These are phyloP conservation scores for Gambusia holbrooki DNA, from an alignment of 2,113 vertebrate genomes.

Conservation along the genomic window DNA sequence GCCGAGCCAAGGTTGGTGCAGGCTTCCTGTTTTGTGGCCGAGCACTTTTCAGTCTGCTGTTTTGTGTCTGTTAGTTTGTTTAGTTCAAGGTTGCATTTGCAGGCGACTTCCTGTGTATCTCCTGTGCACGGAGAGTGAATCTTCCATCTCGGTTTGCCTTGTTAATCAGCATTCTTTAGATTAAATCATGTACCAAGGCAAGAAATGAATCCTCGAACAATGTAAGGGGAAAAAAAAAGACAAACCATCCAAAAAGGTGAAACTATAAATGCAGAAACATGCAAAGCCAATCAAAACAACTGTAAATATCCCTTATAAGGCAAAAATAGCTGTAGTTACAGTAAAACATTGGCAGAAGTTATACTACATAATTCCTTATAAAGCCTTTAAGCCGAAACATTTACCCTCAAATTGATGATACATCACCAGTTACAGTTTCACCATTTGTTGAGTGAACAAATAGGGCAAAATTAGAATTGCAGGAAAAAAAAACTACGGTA, in stretches of 20 bases:
- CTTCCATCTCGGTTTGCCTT: not conserved
- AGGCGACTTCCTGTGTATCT: constrained; percentile 58
- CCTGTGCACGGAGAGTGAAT: not conserved
- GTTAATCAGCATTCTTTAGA: not conserved
- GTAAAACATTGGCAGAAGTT: too few species aligned
- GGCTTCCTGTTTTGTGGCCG: constrained; percentile 72
- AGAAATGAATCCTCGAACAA: not conserved
- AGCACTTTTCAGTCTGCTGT: constrained; percentile 29
- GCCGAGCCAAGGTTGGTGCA: constrained; percentile 34
- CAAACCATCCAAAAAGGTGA: not conserved
- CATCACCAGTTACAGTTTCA: not conserved
- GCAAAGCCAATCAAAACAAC: too few species aligned
- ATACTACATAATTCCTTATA: not conserved
- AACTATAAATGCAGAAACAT: not conserved
- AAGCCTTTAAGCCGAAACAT: not conserved
- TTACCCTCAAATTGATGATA: not conserved
- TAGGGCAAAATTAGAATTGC: not conserved
- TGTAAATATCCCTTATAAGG: too few species aligned
- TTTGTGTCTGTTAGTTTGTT: constrained; percentile 9
- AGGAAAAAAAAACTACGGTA: not conserved
- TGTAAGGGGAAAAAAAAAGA: not conserved
- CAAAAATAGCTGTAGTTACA: too few species aligned
- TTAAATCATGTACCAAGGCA: not conserved
- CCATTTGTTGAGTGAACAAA: not conserved
- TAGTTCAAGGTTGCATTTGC: constrained; percentile 43